phyloP scores from a whole-genome alignment of 2,888 invertebrate genomes.

The Acleris laterana region DNA sequence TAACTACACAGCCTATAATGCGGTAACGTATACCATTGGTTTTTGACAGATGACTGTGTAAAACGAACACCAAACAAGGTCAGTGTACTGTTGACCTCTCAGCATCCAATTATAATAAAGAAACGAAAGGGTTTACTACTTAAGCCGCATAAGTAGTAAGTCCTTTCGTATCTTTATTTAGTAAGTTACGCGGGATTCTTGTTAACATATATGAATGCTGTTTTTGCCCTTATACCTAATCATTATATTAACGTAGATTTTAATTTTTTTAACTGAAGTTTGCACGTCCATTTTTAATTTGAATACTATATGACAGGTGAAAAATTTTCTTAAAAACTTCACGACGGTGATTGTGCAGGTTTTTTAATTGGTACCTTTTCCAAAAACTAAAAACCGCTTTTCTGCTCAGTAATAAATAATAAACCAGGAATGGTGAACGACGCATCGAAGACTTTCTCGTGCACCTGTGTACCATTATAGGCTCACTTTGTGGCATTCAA shows the following conservation, averaged over 20 bases:
- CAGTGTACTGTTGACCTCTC: conserved; percentile 13
- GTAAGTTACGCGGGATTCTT: no score
- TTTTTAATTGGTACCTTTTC: no score
- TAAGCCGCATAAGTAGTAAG: no score
- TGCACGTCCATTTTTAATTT: no score
- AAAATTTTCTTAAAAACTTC: no score
- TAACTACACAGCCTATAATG: conserved; percentile 7
- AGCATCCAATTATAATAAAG: background rate
- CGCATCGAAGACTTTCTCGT: conserved; percentile 25
- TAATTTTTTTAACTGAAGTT: no score
- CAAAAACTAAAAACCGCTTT: no score
- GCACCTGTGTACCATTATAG: conserved; percentile 24
- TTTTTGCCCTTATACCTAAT: background rate
- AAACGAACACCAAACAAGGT: background rate
- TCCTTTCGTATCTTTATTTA: no score
- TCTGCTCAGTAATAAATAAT: no score
- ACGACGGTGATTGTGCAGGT: no score
- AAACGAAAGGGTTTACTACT: conserved; percentile 1
- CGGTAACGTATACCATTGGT: background rate
- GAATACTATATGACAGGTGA: no score
- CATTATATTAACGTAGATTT: background rate
- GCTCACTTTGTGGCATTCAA: conserved; percentile 23
- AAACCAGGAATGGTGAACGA: background rate
- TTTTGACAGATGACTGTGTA: background rate
- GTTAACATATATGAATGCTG: background rate